Base-by-base conservation (phyloP, 2,888 invertebrate genomes). In the Pardosa pseudoannulata region DNA sequence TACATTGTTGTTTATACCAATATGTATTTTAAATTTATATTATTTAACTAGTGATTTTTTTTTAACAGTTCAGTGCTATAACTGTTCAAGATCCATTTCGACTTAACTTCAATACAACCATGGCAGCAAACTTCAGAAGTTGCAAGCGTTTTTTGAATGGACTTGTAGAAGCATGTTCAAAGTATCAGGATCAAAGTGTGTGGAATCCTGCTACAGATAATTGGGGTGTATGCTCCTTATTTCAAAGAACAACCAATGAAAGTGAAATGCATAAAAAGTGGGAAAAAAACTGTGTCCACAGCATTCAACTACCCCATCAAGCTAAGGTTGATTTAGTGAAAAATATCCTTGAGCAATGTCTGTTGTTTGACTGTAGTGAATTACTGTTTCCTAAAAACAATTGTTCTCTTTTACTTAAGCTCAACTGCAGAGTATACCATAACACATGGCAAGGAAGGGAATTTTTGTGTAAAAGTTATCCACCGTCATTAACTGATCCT, bases 51-150 rank as follows among this genome's bases (percentile, higher is more conserved):
- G 5, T 23, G 23, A 64, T 27, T 70, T 39, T 41, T 76, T 36
- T 29, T 13, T 83, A 76, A 16, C 27, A 85, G 83, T 62, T 79
- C 56, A 67, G 73, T 23, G 62, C 83, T 41, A 67, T 85, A 16
- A 78, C 46, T 32, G 39, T 85, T 7, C 78, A 78, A 32, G 83
- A 85, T 73, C 83, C 83, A 27, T 85, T 85, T 56, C 65, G 83
- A 5, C 72, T 19, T 16, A 39, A 56, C 29, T 78, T 68, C 41
- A 85, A 85, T 73, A 67, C 64, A 13, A 78, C 78, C 6, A 19
- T 11, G 3, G 39, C 23, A 31, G 78, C 78, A 0, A 36, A 23
- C 0, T 72, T 31, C 29, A 50, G 67, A 39, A 46, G 19, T 7
- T 85, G 83, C 39, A 39, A n/a, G n/a, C 27, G n/a, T n/a, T 78